Conservation (phyloP, 1,140 invertebrate species). For the Lucilia cuprina region DNA sequence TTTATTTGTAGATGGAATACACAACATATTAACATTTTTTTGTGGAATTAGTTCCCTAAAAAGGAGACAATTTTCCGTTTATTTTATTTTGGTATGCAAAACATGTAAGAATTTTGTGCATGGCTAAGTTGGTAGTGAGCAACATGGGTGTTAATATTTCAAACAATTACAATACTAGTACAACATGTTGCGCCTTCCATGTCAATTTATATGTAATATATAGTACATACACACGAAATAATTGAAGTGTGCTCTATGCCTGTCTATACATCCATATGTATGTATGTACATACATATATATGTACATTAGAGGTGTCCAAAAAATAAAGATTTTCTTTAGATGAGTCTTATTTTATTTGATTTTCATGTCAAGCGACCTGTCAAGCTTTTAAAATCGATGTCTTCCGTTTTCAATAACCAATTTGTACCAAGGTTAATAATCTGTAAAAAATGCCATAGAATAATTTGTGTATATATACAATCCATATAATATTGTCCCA, state of each 20-base stretch:
- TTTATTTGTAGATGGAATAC: too few relatives aligned
- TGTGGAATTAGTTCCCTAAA: neutral
- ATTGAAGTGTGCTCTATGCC: neutral
- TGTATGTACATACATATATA: too few relatives aligned
- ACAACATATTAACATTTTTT: neutral
- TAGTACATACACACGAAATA: neutral
- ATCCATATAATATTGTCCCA: too few relatives aligned
- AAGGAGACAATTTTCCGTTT: neutral
- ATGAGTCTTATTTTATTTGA: too few relatives aligned
- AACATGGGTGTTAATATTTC: neutral
- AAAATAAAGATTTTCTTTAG: too few relatives aligned
- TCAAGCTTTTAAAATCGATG: too few relatives aligned
- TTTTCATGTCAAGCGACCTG: too few relatives aligned
- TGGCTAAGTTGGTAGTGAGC: neutral
- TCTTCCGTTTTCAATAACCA: too few relatives aligned
- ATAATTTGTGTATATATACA: too few relatives aligned
- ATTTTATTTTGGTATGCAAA: neutral
- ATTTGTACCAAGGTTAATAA: too few relatives aligned
- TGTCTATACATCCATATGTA: neutral
- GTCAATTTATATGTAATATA: neutral
- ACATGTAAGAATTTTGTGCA: constrained; percentile 11
- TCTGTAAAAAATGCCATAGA: too few relatives aligned
- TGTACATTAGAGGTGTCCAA: too few relatives aligned
- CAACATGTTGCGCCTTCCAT: neutral
- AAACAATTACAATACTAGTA: neutral